Conservation (phyloP, 2,888 invertebrate species). For the Volucella bombylans region DNA sequence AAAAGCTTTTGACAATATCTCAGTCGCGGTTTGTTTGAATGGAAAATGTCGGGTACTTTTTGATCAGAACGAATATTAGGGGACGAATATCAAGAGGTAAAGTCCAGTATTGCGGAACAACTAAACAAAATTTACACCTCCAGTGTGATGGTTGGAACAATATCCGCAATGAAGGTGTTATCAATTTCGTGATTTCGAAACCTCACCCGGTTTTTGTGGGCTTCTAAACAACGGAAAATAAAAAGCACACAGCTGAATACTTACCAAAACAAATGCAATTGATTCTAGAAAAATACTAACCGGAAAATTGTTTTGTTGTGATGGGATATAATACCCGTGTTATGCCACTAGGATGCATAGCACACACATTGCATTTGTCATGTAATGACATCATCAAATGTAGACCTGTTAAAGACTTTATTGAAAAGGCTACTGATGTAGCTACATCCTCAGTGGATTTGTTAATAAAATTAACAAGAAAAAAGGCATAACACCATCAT, state of each 20-base stretch:
- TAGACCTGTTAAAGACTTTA: too few species aligned
- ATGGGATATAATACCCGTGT: neutral
- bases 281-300: neutral
- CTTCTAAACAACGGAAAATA: neutral
- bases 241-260: neutral
- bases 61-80: too few species aligned
- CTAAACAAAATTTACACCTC: neutral
- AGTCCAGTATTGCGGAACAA: neutral
- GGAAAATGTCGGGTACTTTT: too few species aligned
- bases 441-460: too few species aligned
- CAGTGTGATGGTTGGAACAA: slow-evolving; percentile 3
- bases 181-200: neutral
- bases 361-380: too few species aligned
- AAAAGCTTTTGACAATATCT: too few species aligned
- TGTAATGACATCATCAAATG: too few species aligned
- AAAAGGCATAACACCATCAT: too few species aligned
- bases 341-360: neutral
- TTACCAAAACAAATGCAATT: neutral
- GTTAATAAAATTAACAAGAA: too few species aligned
- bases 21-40: too few species aligned
- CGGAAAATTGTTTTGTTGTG: neutral
- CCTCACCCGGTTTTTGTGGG: neutral
- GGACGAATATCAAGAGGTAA: neutral
- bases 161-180: neutral
- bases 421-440: too few species aligned